Percentiles rank a stretch among this genome's conserved stretches.
Evolutionary conservation across 1,140 invertebrate genomes (phyloP).

Genomic region (Drosophila jambulina): DNA sequence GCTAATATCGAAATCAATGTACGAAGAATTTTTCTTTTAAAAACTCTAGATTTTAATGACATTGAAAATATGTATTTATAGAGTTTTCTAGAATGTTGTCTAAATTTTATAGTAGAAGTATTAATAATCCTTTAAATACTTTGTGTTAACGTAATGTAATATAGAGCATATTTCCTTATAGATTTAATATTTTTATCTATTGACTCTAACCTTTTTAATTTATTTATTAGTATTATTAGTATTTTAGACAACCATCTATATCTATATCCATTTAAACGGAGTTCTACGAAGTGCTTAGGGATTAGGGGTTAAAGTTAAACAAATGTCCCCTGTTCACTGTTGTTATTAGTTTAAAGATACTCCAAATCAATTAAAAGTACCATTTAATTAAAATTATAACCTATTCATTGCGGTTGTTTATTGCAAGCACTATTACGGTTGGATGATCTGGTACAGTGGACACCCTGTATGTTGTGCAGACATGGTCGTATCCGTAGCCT

Average conservation of each 20-base stretch:
- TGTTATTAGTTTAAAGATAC: background rate
- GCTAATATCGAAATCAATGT: no score
- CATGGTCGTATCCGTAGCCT: slow-evolving; percentile 25
- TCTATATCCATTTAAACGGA: background rate
- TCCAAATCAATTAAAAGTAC: background rate
- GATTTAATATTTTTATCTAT: no score
- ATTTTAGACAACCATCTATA: background rate
- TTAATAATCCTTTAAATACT: background rate
- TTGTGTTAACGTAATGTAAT: background rate
- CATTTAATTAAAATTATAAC: background rate
- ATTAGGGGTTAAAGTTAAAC: background rate
- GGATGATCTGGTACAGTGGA: slow-evolving; percentile 15
- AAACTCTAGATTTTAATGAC: background rate
- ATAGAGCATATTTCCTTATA: no score
- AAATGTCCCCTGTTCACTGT: background rate
- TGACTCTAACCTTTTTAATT: no score
- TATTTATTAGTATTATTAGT: no score
- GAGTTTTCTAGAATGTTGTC: background rate
- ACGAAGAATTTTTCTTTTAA: background rate
- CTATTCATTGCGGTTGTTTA: background rate
- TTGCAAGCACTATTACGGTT: background rate
- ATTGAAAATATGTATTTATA: no score
- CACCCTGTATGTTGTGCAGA: slow-evolving; percentile 48
- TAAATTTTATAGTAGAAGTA: background rate
- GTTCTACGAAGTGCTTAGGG: background rate